phyloP scores from a whole-genome alignment of 53 echinoderm and acorn worm species.

The Crossaster papposus region DNA sequence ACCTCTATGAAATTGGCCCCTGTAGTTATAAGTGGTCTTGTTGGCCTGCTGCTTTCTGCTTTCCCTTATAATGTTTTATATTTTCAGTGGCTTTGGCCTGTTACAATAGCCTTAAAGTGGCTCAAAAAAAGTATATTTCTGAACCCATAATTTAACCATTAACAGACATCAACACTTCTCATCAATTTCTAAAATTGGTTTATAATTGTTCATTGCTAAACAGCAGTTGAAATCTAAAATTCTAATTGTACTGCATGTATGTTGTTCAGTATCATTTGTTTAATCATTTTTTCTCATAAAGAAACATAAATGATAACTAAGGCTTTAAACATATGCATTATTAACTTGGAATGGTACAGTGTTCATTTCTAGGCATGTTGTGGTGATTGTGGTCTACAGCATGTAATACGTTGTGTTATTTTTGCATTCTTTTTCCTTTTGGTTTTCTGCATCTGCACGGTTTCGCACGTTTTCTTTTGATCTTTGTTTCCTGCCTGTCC shows the following conservation, averaged over 20 bases:
- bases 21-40: no score
- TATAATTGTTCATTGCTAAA: no score
- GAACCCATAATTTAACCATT: neutral
- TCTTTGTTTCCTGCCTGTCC: neutral
- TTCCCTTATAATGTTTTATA: no score
- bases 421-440: neutral
- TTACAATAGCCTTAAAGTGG: neutral
- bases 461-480: constrained; percentile 21
- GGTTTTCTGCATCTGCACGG: constrained; percentile 19
- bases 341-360: neutral
- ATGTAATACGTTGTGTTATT: neutral
- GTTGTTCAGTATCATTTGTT: neutral
- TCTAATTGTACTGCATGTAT: neutral
- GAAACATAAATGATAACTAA: neutral
- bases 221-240: no score
- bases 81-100: neutral
- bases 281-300: neutral
- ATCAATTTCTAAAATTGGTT: no score
- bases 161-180: no score
- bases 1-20: no score
- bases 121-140: neutral
- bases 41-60: no score
- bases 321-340: no score
- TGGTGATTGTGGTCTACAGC: neutral
- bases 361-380: neutral